phyloP scores from a whole-genome alignment of 1,140 invertebrate genomes.

The Anoplolepis gracilipes region DNA sequence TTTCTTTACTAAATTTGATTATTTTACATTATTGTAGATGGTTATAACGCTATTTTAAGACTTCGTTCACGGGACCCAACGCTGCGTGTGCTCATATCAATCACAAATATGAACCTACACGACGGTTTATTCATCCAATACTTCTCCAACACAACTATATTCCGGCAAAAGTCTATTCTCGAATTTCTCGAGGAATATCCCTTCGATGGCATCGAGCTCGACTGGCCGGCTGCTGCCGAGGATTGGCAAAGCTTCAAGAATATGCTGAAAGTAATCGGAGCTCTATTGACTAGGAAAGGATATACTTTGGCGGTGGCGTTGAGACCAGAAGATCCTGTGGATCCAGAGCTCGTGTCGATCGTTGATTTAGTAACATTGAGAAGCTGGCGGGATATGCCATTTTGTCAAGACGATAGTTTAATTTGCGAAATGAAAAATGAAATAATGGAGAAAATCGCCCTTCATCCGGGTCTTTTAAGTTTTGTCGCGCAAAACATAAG shows the following conservation, averaged over 20 bases:
- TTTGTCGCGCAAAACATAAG: constrained; percentile 70
- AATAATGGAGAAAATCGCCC: constrained; percentile 70
- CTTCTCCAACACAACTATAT: constrained; percentile 48
- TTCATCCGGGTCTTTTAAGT: constrained; percentile 78
- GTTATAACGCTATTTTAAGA: constrained; percentile 86
- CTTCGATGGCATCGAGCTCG: constrained; percentile 89
- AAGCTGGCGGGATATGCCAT: constrained; percentile 78
- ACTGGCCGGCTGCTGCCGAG: constrained; percentile 86
- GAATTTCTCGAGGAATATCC: constrained; percentile 86
- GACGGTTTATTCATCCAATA: constrained; percentile 67
- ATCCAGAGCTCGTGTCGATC: constrained; percentile 73
- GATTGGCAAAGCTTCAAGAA: constrained; percentile 65
- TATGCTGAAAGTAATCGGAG: constrained; percentile 65
- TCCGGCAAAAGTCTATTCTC: constrained; percentile 81
- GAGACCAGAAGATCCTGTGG: constrained; percentile 74
- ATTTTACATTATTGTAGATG: constrained; percentile 81
- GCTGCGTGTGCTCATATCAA: constrained; percentile 84
- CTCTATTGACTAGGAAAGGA: constrained; percentile 68
- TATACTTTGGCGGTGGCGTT: constrained; percentile 75
- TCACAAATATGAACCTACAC: constrained; percentile 56
- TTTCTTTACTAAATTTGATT: neutral
- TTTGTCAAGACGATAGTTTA: neutral
- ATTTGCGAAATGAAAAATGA: constrained; percentile 60
- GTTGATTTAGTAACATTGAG: constrained; percentile 80
- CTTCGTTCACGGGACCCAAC: constrained; percentile 86